Conservation (phyloP, 2,797 vertebrate genomes). For the Trachurus trachurus region DNA sequence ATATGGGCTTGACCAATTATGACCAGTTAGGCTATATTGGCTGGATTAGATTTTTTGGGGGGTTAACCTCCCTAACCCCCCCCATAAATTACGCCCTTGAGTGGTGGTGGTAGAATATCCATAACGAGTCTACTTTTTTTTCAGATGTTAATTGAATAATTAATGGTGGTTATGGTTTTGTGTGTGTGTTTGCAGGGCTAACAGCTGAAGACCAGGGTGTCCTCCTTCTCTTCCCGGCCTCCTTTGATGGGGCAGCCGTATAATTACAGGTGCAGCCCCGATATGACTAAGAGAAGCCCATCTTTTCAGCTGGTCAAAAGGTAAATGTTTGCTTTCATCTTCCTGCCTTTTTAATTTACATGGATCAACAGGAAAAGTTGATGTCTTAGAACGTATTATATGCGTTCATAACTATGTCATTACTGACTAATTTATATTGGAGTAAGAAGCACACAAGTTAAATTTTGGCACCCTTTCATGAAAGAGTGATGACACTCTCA, state of each 20-base stretch:
- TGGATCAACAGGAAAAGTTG: background rate
- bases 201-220: background rate
- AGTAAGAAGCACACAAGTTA: background rate
- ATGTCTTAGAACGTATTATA: background rate
- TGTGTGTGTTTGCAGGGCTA: slow-evolving; percentile 38
- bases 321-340: slow-evolving; percentile 34
- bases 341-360: background rate
- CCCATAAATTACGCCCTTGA: too few species aligned
- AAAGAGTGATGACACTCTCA: too few species aligned
- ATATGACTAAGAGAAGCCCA: slow-evolving; percentile 74
- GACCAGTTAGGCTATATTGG: too few species aligned
- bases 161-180: background rate
- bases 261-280: slow-evolving; percentile 60
- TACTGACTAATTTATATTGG: background rate
- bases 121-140: background rate
- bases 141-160: background rate
- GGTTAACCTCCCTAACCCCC: too few species aligned
- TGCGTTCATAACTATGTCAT: too few species aligned
- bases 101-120: too few species aligned
- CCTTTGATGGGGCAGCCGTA: slow-evolving; percentile 50
- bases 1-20: too few species aligned
- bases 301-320: slow-evolving; percentile 79
- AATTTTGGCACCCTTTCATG: background rate
- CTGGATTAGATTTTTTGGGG: too few species aligned
- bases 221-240: background rate